Base-by-base conservation (phyloP, 2,797 vertebrate species). In the Eupleurogrammus muticus region DNA sequence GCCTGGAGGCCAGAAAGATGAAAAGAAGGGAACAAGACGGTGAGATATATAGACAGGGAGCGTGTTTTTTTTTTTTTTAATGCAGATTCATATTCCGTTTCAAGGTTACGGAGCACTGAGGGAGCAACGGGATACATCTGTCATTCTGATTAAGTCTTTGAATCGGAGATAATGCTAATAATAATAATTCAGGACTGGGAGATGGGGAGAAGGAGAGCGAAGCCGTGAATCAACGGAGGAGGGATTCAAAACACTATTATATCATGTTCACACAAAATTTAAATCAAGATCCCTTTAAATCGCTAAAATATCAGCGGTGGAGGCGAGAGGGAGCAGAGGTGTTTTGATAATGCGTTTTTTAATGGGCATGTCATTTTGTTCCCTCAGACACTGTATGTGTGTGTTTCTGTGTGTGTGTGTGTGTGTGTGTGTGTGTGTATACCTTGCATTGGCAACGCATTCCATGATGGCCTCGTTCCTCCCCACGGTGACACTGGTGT, bases 381-480 rank as follows among this genome's bases (percentile, higher is more conserved):
- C 6, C 28, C 28, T 28, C 28, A 28, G 3, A 28, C 28, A 28
- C 42, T 0, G 38, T 5, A 32, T 46, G 32, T 13, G 14, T 36
- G 60, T 14, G 58, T 11, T n/a, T n/a, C n/a, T n/a, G 32, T 46
- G 32, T 13, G 14, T 36, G 60, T 14, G 58, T 11, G 48, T 38
- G 10, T 48, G 51, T 50, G 61, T 16, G 24, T n/a, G 24, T 21
- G 32, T 90, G 80, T 44, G 40, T 16, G 8, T 14, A n/a, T 50
- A 93, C 97, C 98, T 97, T 75, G 97, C 97, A 0, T 99, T 99
- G 89, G 97, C 97, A 28, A 99, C 96, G 0, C 98, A 99, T 86
- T 99, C 97, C 94, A 99, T 93, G 76, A 95, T 91, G 40, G 96
- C 98, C 79, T 98, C 97, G 0, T 96, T 97, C 57, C 96, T 96